Percentiles rank a stretch among this genome's conserved stretches.
Evolutionary conservation across 2,888 invertebrate genomes (phyloP).

Genomic region (Anodontia alba): DNA sequence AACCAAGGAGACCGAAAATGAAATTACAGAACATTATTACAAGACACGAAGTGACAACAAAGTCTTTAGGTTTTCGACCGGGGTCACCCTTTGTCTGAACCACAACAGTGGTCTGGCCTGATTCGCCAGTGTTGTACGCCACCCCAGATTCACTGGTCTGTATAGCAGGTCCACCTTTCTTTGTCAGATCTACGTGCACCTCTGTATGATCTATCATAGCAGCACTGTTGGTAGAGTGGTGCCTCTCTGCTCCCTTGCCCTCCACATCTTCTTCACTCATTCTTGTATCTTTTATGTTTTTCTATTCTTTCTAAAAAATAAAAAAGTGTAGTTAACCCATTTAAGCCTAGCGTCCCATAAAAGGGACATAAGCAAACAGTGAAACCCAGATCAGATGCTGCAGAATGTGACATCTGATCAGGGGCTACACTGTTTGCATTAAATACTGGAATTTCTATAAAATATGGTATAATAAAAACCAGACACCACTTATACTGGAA

Average conservation of each 20-base stretch:
- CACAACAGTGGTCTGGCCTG: constrained; percentile 53
- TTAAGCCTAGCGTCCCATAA: too few relatives aligned
- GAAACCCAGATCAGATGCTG: background rate
- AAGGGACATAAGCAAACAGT: background rate
- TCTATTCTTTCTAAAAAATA: background rate
- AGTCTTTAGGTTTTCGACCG: constrained; percentile 77
- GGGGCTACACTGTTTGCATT: background rate
- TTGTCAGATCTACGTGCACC: constrained; percentile 65
- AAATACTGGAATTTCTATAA: too few relatives aligned
- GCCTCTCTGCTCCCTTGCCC: background rate
- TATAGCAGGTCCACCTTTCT: constrained; percentile 22
- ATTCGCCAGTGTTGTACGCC: constrained; percentile 40
- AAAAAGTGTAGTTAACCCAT: background rate
- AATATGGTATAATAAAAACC: too few relatives aligned
- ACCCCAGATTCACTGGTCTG: constrained; percentile 25
- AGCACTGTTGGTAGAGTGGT: constrained; percentile 36
- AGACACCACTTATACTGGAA: too few relatives aligned
- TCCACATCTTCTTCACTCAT: background rate
- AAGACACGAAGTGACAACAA: constrained; percentile 77
- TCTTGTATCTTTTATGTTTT: background rate
- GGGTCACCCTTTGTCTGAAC: constrained; percentile 70
- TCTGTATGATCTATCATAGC: constrained; percentile 73
- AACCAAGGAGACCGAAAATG: constrained; percentile 77
- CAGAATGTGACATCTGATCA: background rate
- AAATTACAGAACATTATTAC: constrained; percentile 78